Evolutionary conservation across 2,797 vertebrate genomes (phyloP).

Genomic region (Enteromius fasciolatus): DNA sequence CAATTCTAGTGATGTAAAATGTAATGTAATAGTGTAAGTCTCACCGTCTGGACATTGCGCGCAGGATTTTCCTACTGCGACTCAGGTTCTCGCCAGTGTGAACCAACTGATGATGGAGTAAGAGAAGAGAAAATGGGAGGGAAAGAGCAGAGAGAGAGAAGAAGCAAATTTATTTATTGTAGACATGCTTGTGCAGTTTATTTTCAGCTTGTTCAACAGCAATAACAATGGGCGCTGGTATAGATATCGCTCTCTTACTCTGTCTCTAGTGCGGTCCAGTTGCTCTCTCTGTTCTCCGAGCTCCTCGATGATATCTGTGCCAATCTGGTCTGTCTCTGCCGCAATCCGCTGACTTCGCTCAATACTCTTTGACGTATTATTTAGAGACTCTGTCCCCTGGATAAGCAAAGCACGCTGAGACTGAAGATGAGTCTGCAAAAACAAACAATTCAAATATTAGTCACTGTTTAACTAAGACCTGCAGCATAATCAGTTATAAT

Average conservation of each 20-base stretch:
- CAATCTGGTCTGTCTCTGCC: slow-evolving; percentile 89
- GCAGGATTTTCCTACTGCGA: slow-evolving; percentile 90
- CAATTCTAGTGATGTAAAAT: neutral
- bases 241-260: slow-evolving; percentile 78
- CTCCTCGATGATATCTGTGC: slow-evolving; percentile 92
- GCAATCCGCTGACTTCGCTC: slow-evolving; percentile 92
- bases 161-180: neutral
- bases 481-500: neutral
- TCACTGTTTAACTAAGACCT: slow-evolving; percentile 7
- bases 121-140: slow-evolving; percentile 23
- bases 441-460: slow-evolving; percentile 9
- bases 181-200: neutral
- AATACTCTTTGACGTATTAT: slow-evolving; percentile 88
- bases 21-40: neutral
- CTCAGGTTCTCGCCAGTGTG: slow-evolving; percentile 94
- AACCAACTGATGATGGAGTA: slow-evolving; percentile 79
- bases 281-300: slow-evolving; percentile 95
- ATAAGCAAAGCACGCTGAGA: slow-evolving; percentile 90
- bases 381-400: slow-evolving; percentile 89
- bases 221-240: neutral
- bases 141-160: slow-evolving; percentile 6
- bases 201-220: neutral
- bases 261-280: slow-evolving; percentile 87
- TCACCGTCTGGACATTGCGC: slow-evolving; percentile 92
- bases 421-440: slow-evolving; percentile 83